Evolutionary conservation across 2,113 vertebrate genomes (phyloP).

Genomic region (Sprattus sprattus): DNA sequence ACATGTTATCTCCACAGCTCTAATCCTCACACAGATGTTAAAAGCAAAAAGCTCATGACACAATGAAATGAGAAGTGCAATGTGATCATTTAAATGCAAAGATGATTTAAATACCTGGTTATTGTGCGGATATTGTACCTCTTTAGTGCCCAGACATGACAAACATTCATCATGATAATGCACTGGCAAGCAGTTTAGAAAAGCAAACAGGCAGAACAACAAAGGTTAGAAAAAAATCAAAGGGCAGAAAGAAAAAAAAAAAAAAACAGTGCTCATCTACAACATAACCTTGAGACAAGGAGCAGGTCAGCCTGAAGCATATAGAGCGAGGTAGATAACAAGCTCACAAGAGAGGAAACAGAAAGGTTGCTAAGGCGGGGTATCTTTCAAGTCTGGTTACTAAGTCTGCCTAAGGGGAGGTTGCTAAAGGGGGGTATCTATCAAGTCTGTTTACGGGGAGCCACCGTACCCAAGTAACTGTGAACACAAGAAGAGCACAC

Average conservation of each 20-base stretch:
- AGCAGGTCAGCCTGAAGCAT: constrained; percentile 53
- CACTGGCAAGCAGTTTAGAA: constrained; percentile 66
- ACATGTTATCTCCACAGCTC: background rate
- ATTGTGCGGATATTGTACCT: constrained; percentile 52
- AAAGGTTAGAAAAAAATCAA: constrained; percentile 63
- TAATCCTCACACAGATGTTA: background rate
- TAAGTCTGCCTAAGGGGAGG: background rate
- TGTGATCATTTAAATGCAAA: background rate
- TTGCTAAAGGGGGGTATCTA: background rate
- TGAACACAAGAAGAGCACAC: constrained; percentile 35
- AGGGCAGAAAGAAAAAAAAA: constrained; percentile 32
- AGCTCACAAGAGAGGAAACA: constrained; percentile 22
- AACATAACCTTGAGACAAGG: constrained; percentile 41
- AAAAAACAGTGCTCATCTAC: constrained; percentile 48
- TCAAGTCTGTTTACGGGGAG: background rate
- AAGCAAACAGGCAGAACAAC: constrained; percentile 58
- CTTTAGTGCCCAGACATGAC: constrained; percentile 68
- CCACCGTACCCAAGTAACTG: constrained; percentile 7
- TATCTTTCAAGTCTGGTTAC: background rate
- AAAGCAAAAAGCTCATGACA: background rate
- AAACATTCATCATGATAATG: constrained; percentile 75
- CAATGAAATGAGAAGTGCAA: background rate
- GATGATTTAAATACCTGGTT: constrained; percentile 21
- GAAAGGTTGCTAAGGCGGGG: background rate
- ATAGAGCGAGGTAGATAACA: constrained; percentile 35